These are phyloP conservation scores for Megalops atlanticus DNA, from an alignment of 2,113 vertebrate genomes.

Conservation along the genomic window DNA sequence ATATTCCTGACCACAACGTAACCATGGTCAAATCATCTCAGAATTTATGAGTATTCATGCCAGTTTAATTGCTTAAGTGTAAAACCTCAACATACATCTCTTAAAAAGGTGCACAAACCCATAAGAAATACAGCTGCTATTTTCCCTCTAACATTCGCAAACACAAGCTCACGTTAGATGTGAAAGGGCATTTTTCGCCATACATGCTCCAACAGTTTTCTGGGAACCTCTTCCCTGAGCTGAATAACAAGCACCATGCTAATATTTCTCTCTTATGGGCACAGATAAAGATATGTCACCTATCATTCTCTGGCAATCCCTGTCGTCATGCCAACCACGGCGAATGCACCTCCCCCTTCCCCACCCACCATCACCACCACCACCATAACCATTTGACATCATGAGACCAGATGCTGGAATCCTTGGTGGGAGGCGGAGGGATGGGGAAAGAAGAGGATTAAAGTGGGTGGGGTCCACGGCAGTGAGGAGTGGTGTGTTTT, in stretches of 20 bases:
- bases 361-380: conserved; percentile 14
- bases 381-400: conserved; percentile 1
- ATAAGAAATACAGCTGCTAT: neutral
- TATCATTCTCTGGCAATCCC: neutral
- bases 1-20: too few species aligned
- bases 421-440: neutral
- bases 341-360: too few species aligned
- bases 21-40: too few species aligned
- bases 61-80: too few species aligned
- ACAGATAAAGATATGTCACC: neutral
- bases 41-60: too few species aligned
- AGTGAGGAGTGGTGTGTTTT: neutral
- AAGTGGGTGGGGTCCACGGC: neutral
- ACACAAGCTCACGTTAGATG: neutral
- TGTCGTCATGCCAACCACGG: conserved; percentile 13
- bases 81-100: too few species aligned
- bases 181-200: neutral
- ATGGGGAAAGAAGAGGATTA: neutral
- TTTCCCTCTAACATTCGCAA: neutral
- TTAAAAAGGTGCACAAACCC: neutral
- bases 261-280: neutral
- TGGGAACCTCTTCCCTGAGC: neutral
- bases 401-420: conserved; percentile 31
- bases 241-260: neutral
- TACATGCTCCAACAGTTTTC: neutral